phyloP scores from a whole-genome alignment of 2,797 vertebrate genomes.

The Avahi laniger region DNA sequence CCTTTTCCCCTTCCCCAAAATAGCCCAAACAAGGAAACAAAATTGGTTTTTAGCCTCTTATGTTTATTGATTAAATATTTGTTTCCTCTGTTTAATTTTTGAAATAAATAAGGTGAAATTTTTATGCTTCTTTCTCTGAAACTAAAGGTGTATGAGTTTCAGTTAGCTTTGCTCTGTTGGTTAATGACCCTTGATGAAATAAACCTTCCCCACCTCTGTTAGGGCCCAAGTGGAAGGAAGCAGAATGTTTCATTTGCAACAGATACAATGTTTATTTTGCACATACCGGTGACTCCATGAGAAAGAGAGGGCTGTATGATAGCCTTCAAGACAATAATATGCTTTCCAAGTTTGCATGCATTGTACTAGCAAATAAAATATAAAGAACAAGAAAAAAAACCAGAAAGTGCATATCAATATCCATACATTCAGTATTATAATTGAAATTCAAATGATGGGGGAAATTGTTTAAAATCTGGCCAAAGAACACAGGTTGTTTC shows the following conservation, averaged over 20 bases:
- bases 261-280: slow-evolving; percentile 14
- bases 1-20: background rate
- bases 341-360: background rate
- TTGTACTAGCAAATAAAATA: background rate
- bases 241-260: background rate
- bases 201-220: background rate
- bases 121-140: background rate
- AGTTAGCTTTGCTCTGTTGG: background rate
- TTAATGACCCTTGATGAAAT: background rate
- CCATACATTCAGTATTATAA: background rate
- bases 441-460: slow-evolving; percentile 19
- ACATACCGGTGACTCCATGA: background rate
- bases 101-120: background rate
- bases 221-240: background rate
- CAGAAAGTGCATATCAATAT: background rate
- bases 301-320: background rate
- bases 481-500: slow-evolving; percentile 42
- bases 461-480: background rate
- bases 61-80: background rate
- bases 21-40: background rate
- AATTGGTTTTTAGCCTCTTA: background rate
- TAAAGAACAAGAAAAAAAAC: background rate
- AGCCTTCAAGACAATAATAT: background rate
- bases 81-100: slow-evolving; percentile 30
- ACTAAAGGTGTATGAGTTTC: background rate